phyloP scores from a whole-genome alignment of 2,888 invertebrate species.

The Chloromyia formosa region DNA sequence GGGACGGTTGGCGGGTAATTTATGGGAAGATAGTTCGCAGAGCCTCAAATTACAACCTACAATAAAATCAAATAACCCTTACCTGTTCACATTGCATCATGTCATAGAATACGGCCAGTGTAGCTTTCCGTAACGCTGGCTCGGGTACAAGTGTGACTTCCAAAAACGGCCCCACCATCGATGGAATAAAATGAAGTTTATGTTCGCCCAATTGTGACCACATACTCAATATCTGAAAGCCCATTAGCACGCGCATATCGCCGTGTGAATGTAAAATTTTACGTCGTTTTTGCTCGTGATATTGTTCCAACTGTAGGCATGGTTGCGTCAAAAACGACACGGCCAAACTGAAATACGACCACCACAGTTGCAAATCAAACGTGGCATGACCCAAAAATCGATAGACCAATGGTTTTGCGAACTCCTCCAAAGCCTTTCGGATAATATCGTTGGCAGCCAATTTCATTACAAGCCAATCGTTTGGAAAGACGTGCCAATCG shows the following conservation, averaged over 20 bases:
- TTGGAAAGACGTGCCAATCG: constrained; percentile 72
- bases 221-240: constrained; percentile 88
- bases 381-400: constrained; percentile 79
- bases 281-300: constrained; percentile 80
- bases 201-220: constrained; percentile 91
- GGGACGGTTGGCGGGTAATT: no score
- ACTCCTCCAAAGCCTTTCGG: constrained; percentile 84
- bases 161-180: constrained; percentile 92
- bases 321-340: constrained; percentile 84
- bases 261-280: constrained; percentile 82
- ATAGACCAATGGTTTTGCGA: constrained; percentile 86
- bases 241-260: constrained; percentile 93
- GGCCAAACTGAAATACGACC: constrained; percentile 80
- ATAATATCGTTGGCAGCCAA: constrained; percentile 89
- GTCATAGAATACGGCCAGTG: constrained; percentile 91
- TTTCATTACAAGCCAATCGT: constrained; percentile 90
- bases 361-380: constrained; percentile 82
- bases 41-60: not conserved
- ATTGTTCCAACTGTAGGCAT: constrained; percentile 81
- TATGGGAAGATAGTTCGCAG: no score
- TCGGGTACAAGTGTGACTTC: constrained; percentile 93
- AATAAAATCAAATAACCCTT: no score
- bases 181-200: constrained; percentile 88
- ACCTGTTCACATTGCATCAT: constrained; percentile 92
- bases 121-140: constrained; percentile 84